Evolutionary conservation across 2,113 vertebrate species (phyloP), one percentile per base, ranked within the genome.

Genomic region (Bufo bufo): DNA sequence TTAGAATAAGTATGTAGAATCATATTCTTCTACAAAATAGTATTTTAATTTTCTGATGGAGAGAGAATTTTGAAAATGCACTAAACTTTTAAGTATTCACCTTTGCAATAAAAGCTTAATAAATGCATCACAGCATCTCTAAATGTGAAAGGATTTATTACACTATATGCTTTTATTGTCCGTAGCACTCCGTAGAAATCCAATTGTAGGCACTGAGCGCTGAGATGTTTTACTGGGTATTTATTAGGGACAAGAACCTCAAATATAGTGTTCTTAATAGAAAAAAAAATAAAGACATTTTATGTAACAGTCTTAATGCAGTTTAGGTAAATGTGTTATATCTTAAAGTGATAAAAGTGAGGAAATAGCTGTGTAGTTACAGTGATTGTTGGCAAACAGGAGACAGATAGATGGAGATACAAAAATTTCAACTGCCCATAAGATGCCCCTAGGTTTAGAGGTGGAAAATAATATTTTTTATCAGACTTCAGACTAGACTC

Each of bases 71-170:
- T 86, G 74, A 77, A 85, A 85, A 74, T 77, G 72, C 72, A 78
- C 72, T 78, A 86, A 86, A 86, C 75, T 78, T 84, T 84, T 63
- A 86, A 86, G 84, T 65, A 86, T 86, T 86, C 85, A 86, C 85
- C 85, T 86, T 86, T 86, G 85, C 85, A 86, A 75, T 86, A 86
- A 84, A 85, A 78, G 58, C 54, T 33, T 78, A 78, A 86, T 86
- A 86, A 86, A 86, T 86, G 85, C 74, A 86, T 86, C 58, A 77
- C 54, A 56, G 17, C 69, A 78, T 86, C 74, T 71, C 74, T 77
- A 63, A 77, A 77, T 78, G n/a, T 49, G 45, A 65, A 86, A 86
- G 71, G 85, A 86, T 86, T 86, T 86, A 86, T 86, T 86, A 86
- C 50, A 65, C 75, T 50, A 65, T 78, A 86, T 86, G 85, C 45